Base-by-base conservation (phyloP, 2,888 invertebrate genomes). In the Leptopilina syphax region DNA sequence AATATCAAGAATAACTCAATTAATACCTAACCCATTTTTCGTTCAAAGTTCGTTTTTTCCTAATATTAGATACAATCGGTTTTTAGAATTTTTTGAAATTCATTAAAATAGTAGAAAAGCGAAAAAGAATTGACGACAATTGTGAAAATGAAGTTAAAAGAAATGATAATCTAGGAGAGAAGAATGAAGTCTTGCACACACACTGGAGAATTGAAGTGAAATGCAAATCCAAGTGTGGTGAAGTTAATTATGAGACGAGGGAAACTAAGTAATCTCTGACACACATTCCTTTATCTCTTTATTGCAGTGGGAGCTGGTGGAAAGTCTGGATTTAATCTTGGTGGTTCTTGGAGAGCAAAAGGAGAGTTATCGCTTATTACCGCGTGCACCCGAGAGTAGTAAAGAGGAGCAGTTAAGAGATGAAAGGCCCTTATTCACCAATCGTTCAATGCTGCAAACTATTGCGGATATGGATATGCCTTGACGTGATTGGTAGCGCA, bases 391-490 rank as follows among this genome's bases (percentile, higher is more conserved):
- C 47, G 9, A 47, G 47, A 34, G 34, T 47, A 47, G 47, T 47
- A 47, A 47, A 47, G 47, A 47, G 47, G 34, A 34, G 27, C 68
- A 70, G 50, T 70, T 18, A 6, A 44, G 44, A 44, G 70, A 76
- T 80, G 78, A 81, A 80, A 82, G 79, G 8, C 76, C 80, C 81
- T 84, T 84, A 82, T 84, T 81, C 81, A 84, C 82, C 80, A 80
- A 84, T 82, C 84, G 79, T 66, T 65, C 63, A 77, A 77, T 73
- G 81, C 70, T 82, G 83, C 80, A 82, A 83, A 82, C 82, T 82
- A 82, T 82, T 83, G 82, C 84, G 77, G 77, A 80, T 80, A 82
- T 80, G 84, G 81, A 82, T 83, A 83, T 82, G 84, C 82, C 82
- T 84, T 80, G 80, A 80, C 77, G 79, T 81, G 80, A 83, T 80